Evolutionary conservation across 2,797 vertebrate species (phyloP).

Genomic region (Megaceryle alcyon): DNA sequence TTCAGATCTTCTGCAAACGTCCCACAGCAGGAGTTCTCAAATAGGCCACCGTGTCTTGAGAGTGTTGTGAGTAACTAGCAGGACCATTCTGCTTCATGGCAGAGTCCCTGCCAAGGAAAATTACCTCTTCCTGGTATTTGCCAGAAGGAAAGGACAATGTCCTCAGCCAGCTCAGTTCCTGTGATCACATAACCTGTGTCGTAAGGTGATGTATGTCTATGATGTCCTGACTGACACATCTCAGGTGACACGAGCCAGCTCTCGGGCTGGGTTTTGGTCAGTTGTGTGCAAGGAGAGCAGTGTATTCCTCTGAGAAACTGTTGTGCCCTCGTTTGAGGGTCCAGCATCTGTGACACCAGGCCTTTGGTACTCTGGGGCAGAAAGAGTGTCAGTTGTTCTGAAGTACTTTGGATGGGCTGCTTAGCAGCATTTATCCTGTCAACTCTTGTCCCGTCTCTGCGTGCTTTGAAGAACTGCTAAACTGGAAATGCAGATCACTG

Average conservation of each 20-base stretch:
- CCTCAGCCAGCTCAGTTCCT: neutral
- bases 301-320: neutral
- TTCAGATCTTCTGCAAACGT: neutral
- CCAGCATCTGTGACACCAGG: neutral
- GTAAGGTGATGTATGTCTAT: neutral
- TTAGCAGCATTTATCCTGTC: neutral
- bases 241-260: neutral
- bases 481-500: neutral
- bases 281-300: neutral
- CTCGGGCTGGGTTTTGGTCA: neutral
- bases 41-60: neutral
- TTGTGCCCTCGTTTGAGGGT: neutral
- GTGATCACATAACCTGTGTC: neutral
- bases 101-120: neutral
- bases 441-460: neutral
- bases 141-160: neutral
- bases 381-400: neutral
- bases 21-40: neutral
- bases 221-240: neutral
- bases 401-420: neutral
- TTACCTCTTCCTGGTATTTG: neutral
- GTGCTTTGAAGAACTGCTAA: neutral
- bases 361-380: neutral
- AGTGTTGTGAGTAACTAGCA: neutral
- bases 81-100: neutral